Evolutionary conservation across 2,888 invertebrate species (phyloP), one percentile per base, ranked within the genome.

Genomic region (Diarsia mendica): DNA sequence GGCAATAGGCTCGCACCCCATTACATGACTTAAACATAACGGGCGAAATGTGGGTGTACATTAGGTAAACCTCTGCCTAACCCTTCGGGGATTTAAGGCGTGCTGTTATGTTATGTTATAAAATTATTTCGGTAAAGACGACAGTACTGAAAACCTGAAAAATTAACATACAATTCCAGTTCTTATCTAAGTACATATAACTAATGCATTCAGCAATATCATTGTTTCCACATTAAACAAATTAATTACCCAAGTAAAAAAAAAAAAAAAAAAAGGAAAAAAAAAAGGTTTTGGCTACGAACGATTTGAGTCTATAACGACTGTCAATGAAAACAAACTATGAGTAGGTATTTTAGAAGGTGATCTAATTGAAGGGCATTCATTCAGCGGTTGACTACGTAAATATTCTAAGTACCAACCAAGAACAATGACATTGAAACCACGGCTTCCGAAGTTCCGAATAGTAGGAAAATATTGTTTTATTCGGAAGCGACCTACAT

Each of bases 401-500:
- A 49, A 82, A 49, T 76, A 33, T 65, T 78, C 44, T 64, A 53
- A 72, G 58, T 72, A 20, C 51, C 64, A 44, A 71, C 58, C 48
- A 74, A 66, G n/a, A 67, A 77, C 39, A 80, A 70, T 77, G 76
- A 82, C 74, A 78, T 65, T 77, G 77, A 77, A 69, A 73, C 70
- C 66, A 67, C 58, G 64, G 63, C 39, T 39, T 55, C 68, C 39
- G 76, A 72, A 80, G 65, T 66, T 80, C 85, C 80, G 80, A 72
- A 75, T 77, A 72, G 63, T 80, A 68, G 72, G 70, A 80, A 80
- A 80, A 79, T 75, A 68, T 65, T 80, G 65, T 11, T 60, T 61
- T 84, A 75, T 79, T 87, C 33, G 75, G 79, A 80, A 75, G 65
- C 65, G 80, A 75, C 49, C 79, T 85, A 70, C 81, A 72, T 72